Percentiles rank a stretch among this genome's conserved stretches.
Conservation (phyloP, 2,113 vertebrate species). For the Poeciliopsis prolifica region DNA sequence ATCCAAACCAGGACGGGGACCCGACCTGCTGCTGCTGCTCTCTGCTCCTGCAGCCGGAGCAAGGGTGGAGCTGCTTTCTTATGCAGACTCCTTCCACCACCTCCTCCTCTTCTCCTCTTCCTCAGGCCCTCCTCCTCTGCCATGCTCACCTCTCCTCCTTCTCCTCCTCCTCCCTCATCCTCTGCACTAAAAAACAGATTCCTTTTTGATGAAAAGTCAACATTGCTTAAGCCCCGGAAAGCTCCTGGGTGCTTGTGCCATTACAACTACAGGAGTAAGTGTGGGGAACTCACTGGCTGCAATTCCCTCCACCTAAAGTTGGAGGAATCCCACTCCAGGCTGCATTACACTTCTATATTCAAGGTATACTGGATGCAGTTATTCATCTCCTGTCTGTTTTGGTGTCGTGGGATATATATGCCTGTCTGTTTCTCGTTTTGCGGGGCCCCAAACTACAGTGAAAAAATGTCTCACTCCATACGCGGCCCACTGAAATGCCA, state of each 20-base stretch:
- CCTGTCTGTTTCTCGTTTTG: too few relatives aligned
- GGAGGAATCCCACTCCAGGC: neutral
- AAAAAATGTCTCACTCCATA: too few relatives aligned
- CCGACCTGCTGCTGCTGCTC: slow-evolving; percentile 22
- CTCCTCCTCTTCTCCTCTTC: slow-evolving; percentile 6
- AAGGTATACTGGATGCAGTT: neutral
- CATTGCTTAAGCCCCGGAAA: slow-evolving; percentile 33
- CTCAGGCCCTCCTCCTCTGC: slow-evolving; percentile 4
- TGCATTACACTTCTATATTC: neutral
- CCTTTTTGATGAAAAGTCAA: slow-evolving; percentile 71
- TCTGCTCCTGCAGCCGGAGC: slow-evolving; percentile 33
- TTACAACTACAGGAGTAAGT: neutral
- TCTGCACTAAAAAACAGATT: slow-evolving; percentile 38
- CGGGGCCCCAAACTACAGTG: too few relatives aligned
- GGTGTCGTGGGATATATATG: neutral
- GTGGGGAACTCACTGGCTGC: neutral
- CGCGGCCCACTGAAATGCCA: too few relatives aligned
- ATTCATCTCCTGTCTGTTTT: neutral
- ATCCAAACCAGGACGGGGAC: slow-evolving; percentile 21
- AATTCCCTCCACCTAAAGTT: neutral
- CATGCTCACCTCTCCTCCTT: neutral
- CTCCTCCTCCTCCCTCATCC: slow-evolving; percentile 7
- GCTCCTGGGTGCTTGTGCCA: slow-evolving; percentile 1
- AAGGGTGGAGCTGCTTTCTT: slow-evolving; percentile 58
- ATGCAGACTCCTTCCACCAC: slow-evolving; percentile 30